A percentile compares a stretch with the other conserved stretches of the same genome.
phyloP scores from a whole-genome alignment of 1,140 invertebrate species.

The Cyclina sinensis region DNA sequence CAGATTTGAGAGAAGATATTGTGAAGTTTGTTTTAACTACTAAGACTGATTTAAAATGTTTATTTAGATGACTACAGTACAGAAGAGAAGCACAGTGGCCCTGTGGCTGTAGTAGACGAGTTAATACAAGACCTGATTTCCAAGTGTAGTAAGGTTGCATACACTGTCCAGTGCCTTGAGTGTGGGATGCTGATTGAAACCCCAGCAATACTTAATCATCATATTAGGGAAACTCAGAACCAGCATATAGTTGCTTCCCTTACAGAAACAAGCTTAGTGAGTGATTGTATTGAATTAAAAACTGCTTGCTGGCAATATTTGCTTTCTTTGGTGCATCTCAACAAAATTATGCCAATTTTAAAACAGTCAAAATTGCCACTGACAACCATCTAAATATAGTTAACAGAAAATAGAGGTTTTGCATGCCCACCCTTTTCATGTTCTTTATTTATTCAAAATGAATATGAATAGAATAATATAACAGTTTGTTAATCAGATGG shows the following conservation, averaged over 20 bases:
- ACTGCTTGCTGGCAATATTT: too few species aligned
- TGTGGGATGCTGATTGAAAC: constrained; percentile 9
- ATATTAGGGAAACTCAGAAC: constrained; percentile 39
- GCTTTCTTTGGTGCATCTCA: too few species aligned
- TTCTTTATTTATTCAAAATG: too few species aligned
- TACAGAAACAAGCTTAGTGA: constrained; percentile 42
- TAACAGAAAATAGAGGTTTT: too few species aligned
- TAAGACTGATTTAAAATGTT: too few species aligned
- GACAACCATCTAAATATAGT: too few species aligned
- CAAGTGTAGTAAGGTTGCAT: background rate
- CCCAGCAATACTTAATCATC: background rate
- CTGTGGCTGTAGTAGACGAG: constrained; percentile 42
- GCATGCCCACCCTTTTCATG: too few species aligned
- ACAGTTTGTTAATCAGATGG: too few species aligned
- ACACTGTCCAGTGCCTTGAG: constrained; percentile 39
- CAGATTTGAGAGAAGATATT: background rate
- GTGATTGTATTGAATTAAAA: too few species aligned
- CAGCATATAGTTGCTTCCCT: constrained; percentile 29
- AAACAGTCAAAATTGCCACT: too few species aligned
- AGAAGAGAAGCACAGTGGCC: background rate
- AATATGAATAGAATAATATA: too few species aligned
- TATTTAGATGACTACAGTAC: constrained; percentile 15
- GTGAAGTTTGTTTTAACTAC: background rate
- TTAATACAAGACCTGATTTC: constrained; percentile 14
- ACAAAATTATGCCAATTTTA: too few species aligned